Evolutionary conservation across 2,113 vertebrate genomes (phyloP), one percentile per base, ranked within the genome.

Genomic region (Trinectes maculatus): DNA sequence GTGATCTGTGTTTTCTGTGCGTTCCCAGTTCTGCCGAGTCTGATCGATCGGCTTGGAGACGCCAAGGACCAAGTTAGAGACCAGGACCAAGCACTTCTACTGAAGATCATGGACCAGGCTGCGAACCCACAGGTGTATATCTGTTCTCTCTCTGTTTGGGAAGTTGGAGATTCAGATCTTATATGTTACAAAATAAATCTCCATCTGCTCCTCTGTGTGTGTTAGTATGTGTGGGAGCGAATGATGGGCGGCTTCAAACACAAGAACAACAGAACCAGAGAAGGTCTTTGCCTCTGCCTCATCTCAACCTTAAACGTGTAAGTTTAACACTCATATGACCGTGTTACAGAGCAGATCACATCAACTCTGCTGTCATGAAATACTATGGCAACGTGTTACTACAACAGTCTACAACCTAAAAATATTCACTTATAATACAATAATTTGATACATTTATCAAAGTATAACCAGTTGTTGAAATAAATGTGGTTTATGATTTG

Each of bases 231-330:
- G 6, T 99, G 97, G 97, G 97, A 99, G 83, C 93, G 96, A 52
- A 95, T 99, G 94, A 91, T 96, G 8, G 95, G 94, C 85, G 97
- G 97, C 72, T 99, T 99, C 93, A 98, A 98, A 88, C 97, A 99
- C 77, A 99, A 99, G 92, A 99, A 99, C 91, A 96, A 92, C 90
- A 87, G 96, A 61, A 97, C 94, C 6, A 94, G 97, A 84, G 97
- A 99, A 87, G 96, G 95, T 51, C 95, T 97, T 59, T 99, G 97
- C 79, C 93, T 97, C 77, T 98, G 96, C 87, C 96, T 99, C 87
- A 93, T 98, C 69, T 93, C 96, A 39, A 99, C 97, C 0, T 90
- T 99, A 26, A 98, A 95, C 47, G 91, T 90, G 97, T 99, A 87
- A 92, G 87, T 56, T 13, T 3, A 31, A n/a, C n/a, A n/a, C n/a